These are phyloP conservation scores for Stratiomys singularior DNA, from an alignment of 2,888 invertebrate species.

Conservation along the genomic window DNA sequence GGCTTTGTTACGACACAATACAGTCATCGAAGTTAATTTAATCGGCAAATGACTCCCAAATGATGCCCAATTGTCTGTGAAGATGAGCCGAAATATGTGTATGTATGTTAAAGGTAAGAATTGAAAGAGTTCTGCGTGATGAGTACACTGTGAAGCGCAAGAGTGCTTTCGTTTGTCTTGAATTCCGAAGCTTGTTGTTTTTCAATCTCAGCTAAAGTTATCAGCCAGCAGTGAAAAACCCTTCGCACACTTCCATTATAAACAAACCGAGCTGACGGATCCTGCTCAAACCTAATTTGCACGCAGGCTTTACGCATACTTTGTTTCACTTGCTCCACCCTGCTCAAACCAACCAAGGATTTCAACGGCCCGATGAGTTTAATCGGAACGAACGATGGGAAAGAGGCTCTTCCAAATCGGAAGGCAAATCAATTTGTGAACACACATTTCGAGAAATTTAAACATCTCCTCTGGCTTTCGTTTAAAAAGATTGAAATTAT, in stretches of 20 bases:
- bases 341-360: background rate
- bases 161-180: no score
- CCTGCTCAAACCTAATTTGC: background rate
- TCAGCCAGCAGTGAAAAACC: no score
- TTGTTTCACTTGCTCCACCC: background rate
- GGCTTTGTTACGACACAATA: slow-evolving; percentile 35
- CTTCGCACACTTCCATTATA: no score
- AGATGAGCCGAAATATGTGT: slow-evolving; percentile 48
- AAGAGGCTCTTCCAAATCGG: background rate
- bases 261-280: no score
- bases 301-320: background rate
- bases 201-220: no score
- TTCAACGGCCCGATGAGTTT: background rate
- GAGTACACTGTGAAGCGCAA: no score
- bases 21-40: slow-evolving; percentile 50
- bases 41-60: slow-evolving; percentile 51
- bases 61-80: slow-evolving; percentile 51
- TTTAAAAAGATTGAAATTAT: slow-evolving; percentile 11
- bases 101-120: background rate
- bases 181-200: no score
- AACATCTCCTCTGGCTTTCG: background rate
- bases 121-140: background rate
- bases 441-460: background rate
- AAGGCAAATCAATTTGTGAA: slow-evolving; percentile 16
- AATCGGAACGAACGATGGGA: background rate